Conservation (phyloP, 37 sponge, comb jelly and placozoan genomes). For the Oscarella lobularis region DNA sequence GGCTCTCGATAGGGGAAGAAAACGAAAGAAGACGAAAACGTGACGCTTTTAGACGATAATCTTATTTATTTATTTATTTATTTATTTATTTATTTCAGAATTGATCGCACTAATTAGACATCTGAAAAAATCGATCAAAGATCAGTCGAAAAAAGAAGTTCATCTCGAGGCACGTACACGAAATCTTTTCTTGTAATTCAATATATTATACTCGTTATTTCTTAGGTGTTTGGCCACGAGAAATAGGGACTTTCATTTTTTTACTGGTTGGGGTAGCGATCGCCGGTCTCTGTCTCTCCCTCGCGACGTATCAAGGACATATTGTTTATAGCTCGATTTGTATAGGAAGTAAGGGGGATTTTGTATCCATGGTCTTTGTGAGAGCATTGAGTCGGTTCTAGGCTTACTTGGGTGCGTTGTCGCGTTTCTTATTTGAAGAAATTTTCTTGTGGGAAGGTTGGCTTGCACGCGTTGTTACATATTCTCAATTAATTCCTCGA, state of each 20-base stretch:
- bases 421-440: conserved; percentile 84
- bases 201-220: conserved; percentile 11
- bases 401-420: conserved; percentile 86
- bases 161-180: conserved; percentile 58
- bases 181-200: neutral
- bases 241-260: conserved; percentile 45
- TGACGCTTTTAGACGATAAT: neutral
- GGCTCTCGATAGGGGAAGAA: conserved; percentile 57
- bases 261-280: conserved; percentile 58
- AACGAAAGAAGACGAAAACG: conserved; percentile 52
- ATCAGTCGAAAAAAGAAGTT: conserved; percentile 22
- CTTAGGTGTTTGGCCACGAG: conserved; percentile 41
- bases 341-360: conserved; percentile 59
- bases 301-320: conserved; percentile 67
- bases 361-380: neutral
- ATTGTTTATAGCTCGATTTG: conserved; percentile 85
- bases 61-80: neutral
- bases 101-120: conserved; percentile 53
- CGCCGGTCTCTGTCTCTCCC: conserved; percentile 53
- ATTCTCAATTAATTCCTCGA: neutral
- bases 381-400: neutral
- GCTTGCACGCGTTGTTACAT: neutral
- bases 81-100: conserved; percentile 11
- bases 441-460: conserved; percentile 88
- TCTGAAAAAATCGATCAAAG: conserved; percentile 57